Percentiles rank a stretch among this genome's conserved stretches.
phyloP scores from a whole-genome alignment of 2,797 vertebrate genomes.

The Oryzias sinensis region DNA sequence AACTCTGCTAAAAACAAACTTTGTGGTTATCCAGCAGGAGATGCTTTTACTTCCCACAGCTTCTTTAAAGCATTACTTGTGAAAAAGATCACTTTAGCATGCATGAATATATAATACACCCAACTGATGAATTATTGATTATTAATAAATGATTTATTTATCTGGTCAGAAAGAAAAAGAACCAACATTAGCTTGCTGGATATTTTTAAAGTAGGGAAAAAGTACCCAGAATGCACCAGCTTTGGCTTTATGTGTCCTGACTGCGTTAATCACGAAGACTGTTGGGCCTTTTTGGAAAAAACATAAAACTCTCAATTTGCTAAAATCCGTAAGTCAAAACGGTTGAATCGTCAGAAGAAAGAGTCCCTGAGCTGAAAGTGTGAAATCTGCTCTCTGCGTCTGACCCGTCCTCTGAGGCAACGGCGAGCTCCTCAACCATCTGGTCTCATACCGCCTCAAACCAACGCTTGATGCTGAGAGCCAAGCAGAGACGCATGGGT shows the following conservation, averaged over 20 bases:
- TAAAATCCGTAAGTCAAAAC: too few relatives aligned
- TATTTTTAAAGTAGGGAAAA: background rate
- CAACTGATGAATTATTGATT: constrained; percentile 29
- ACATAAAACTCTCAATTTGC: background rate
- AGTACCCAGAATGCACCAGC: background rate
- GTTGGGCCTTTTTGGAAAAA: background rate
- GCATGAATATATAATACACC: constrained; percentile 45
- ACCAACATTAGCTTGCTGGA: background rate
- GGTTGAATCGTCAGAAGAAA: too few relatives aligned
- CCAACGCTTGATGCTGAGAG: too few relatives aligned
- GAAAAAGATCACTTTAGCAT: constrained; percentile 8
- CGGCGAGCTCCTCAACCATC: too few relatives aligned
- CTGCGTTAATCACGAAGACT: background rate
- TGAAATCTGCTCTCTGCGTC: too few relatives aligned
- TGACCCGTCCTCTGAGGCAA: too few relatives aligned
- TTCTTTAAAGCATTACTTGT: constrained; percentile 15
- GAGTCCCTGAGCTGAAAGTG: too few relatives aligned
- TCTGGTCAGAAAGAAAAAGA: constrained; percentile 5
- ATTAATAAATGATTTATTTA: constrained; percentile 46
- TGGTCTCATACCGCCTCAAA: too few relatives aligned
- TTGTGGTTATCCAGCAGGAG: constrained; percentile 8
- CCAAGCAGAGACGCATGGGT: too few relatives aligned
- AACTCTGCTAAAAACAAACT: background rate
- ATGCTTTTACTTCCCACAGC: constrained; percentile 20
- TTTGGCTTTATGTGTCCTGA: background rate